A percentile compares a stretch with the other conserved stretches of the same genome.
Evolutionary conservation across 2,888 invertebrate genomes (phyloP).

Genomic region (Villa cingulata): DNA sequence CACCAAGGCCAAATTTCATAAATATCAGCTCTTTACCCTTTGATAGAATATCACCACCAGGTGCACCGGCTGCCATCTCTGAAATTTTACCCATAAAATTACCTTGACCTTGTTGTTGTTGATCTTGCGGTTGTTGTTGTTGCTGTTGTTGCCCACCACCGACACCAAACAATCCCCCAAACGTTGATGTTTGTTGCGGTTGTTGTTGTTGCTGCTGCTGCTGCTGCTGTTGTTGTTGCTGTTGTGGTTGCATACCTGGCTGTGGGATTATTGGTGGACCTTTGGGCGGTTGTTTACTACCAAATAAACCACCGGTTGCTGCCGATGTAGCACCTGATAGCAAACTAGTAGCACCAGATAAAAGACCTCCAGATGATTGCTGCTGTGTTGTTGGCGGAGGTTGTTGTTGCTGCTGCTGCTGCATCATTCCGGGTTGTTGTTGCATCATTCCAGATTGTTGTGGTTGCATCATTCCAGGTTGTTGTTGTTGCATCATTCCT

Average conservation of each 20-base stretch:
- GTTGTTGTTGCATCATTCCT: constrained; percentile 19
- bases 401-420: constrained; percentile 22
- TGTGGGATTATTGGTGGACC: constrained; percentile 41
- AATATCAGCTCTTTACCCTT: constrained; percentile 90
- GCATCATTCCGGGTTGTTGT: constrained; percentile 22
- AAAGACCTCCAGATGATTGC: constrained; percentile 32
- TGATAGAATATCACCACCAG: constrained; percentile 79
- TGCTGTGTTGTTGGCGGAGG: constrained; percentile 25
- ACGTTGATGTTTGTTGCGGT: constrained; percentile 13
- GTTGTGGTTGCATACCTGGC: constrained; percentile 33
- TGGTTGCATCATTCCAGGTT: constrained; percentile 18
- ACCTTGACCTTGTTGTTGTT: constrained; percentile 27
- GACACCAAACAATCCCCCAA: constrained; percentile 20
- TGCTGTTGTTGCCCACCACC: constrained; percentile 24
- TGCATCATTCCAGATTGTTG: constrained; percentile 17
- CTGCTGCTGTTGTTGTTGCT: constrained; percentile 23
- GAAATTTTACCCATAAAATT: constrained; percentile 82
- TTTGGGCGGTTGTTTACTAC: constrained; percentile 35
- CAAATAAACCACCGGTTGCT: constrained; percentile 37
- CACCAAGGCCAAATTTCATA: constrained; percentile 83
- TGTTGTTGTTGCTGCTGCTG: constrained; percentile 19
- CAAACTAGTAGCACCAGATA: constrained; percentile 36
- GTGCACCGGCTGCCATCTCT: constrained; percentile 69
- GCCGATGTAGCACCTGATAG: constrained; percentile 37
- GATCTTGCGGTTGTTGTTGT: constrained; percentile 29